Evolutionary conservation across 2,113 vertebrate species (phyloP), one percentile per base, ranked within the genome.

Genomic region (Chloropsis cyanopogon): DNA sequence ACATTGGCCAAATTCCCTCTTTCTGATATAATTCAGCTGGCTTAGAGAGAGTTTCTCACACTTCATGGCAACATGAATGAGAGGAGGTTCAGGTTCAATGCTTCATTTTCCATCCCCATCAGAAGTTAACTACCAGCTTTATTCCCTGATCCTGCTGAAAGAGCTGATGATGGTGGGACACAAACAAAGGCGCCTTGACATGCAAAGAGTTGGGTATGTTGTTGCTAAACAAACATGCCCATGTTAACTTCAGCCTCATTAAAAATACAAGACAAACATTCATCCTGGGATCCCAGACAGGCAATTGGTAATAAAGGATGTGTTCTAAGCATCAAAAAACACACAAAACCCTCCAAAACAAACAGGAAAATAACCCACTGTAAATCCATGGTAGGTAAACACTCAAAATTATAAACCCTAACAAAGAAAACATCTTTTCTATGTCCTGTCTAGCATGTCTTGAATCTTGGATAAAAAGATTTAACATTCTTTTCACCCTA

Each of bases 401-500:
- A 92, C 35, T 17, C 79, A 33, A 52, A 61, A 94, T 87, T 82
- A 78, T 76, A 92, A 95, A 63, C 41, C 21, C 60, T 87, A 54
- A 70, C 79, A 88, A 71, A 59, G 50, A 70, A 94, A 90, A 69
- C 33, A 77, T 23, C 7, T 69, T 94, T 92, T 88, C 49, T 72
- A 5, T 46, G 29, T 81, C 69, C 66, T 64, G 35, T 46, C 61
- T 81, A 42, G 42, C 66, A 50, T 63, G 60, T 71, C 53, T 91
- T 82, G 31, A 78, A 84, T 89, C 64, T 61, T 19, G 68, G 71
- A 85, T 95, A 92, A 86, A 95, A 95, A 56, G 81, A 95, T 95
- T 94, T 96, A 88, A 91, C 50, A 76, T 96, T 95, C 94, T 90
- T 96, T 96, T 97, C 95, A 81, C 83, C 97, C 96, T 96, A 92